A percentile compares a stretch with the other conserved stretches of the same genome.
Conservation (phyloP, 2,113 vertebrate genomes). For the Prunella fulvescens region DNA sequence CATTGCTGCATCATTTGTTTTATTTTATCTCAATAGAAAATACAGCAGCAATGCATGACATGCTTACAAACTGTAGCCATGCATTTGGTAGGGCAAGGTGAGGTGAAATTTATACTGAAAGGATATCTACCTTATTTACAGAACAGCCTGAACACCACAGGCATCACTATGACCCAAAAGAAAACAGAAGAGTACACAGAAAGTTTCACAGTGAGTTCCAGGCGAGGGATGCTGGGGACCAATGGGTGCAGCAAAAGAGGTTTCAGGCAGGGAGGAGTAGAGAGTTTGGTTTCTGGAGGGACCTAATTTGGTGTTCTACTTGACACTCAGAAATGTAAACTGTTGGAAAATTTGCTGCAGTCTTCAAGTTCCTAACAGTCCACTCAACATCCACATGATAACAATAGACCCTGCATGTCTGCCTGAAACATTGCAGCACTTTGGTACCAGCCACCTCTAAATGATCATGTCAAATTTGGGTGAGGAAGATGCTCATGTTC, state of each 20-base stretch:
- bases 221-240: background rate
- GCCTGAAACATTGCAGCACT: background rate
- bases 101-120: background rate
- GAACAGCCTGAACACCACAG: background rate
- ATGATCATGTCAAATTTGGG: background rate
- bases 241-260: background rate
- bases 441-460: background rate
- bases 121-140: background rate
- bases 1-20: background rate
- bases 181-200: background rate
- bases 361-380: background rate
- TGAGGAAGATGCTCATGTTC: background rate
- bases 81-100: background rate
- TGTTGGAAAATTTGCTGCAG: background rate
- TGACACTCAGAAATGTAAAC: background rate
- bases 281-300: background rate
- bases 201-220: background rate
- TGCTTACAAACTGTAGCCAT: background rate
- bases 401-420: background rate
- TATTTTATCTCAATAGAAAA: background rate
- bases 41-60: background rate
- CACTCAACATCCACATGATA: background rate
- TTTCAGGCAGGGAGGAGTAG: background rate
- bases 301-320: background rate
- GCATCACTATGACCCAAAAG: background rate